These are phyloP conservation scores for Cosmorhoe ocellata DNA, from an alignment of 2,888 invertebrate species.

Conservation along the genomic window DNA sequence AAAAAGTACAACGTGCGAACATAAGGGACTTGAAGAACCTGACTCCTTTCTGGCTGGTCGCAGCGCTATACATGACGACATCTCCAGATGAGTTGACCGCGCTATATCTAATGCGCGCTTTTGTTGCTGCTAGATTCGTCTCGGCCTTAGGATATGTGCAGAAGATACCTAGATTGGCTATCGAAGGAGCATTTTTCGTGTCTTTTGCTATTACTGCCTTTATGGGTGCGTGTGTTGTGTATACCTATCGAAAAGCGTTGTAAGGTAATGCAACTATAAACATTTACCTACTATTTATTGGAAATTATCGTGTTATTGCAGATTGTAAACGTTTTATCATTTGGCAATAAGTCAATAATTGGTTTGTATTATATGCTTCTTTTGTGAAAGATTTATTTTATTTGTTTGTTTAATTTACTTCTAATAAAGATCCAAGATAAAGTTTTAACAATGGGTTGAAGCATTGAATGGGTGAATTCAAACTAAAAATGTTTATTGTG, in stretches of 20 bases:
- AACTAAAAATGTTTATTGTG: too few species aligned
- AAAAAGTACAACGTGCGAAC: conserved; percentile 50
- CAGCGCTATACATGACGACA: conserved; percentile 55
- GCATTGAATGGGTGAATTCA: too few species aligned
- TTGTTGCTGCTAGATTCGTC: conserved; percentile 44
- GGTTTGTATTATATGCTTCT: conserved; percentile 2
- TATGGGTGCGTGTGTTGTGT: conserved; percentile 52
- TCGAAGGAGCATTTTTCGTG: conserved; percentile 46
- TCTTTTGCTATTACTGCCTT: conserved; percentile 50
- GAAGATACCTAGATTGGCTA: conserved; percentile 36
- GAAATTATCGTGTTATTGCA: conserved; percentile 15
- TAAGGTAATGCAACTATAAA: background rate
- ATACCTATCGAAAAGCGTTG: conserved; percentile 34
- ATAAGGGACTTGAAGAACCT: conserved; percentile 56
- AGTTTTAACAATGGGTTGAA: too few species aligned
- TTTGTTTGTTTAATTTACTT: too few species aligned
- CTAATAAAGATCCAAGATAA: too few species aligned
- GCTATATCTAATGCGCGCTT: conserved; percentile 38
- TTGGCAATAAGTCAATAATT: conserved; percentile 3
- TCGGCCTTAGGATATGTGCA: conserved; percentile 46
- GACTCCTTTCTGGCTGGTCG: conserved; percentile 63
- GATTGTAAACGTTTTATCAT: conserved; percentile 15
- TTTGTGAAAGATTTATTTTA: background rate
- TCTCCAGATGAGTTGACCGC: conserved; percentile 42
- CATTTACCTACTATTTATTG: conserved; percentile 10